Percentiles rank a stretch among this genome's conserved stretches.
These are phyloP conservation scores for Frankliniella intonsa DNA, from an alignment of 2,888 invertebrate genomes.

Conservation along the genomic window DNA sequence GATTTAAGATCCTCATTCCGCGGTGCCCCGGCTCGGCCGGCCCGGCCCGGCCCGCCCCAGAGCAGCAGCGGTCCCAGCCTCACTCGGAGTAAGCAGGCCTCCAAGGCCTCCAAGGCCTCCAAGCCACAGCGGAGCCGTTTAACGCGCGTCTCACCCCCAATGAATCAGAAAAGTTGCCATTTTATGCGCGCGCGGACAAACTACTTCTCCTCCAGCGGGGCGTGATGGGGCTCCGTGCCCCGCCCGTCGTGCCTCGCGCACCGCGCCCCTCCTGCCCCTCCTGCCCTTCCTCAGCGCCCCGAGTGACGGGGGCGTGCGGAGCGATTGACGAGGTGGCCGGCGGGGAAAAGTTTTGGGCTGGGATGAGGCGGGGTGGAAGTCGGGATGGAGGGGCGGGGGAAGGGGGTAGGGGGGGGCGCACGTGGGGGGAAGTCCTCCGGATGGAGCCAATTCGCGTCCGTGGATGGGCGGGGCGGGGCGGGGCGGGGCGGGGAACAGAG, in stretches of 20 bases:
- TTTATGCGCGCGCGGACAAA: neutral
- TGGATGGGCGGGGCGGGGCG: neutral
- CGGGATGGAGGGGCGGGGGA: neutral
- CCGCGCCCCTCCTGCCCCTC: too few species aligned
- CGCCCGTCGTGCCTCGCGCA: too few species aligned
- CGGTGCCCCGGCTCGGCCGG: neutral
- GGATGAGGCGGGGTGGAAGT: neutral
- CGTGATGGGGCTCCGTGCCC: neutral
- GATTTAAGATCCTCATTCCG: neutral
- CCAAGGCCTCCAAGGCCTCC: neutral
- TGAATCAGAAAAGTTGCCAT: slow-evolving; percentile 10
- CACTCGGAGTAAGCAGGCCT: neutral
- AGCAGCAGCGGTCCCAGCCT: too few species aligned
- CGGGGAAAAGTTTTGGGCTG: neutral
- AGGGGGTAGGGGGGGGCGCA: too few species aligned
- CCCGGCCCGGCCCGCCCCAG: neutral
- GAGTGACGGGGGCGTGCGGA: neutral
- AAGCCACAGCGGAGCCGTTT: slow-evolving; percentile 6
- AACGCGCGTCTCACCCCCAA: slow-evolving; percentile 4
- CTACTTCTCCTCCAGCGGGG: neutral
- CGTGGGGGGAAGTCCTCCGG: neutral
- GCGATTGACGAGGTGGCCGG: slow-evolving; percentile 6
- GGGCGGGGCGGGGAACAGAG: neutral
- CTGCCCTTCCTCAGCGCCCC: too few species aligned
- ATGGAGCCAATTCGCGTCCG: slow-evolving; percentile 10